Base-by-base conservation (phyloP, 2,113 vertebrate genomes). In the Microtus montanus region DNA sequence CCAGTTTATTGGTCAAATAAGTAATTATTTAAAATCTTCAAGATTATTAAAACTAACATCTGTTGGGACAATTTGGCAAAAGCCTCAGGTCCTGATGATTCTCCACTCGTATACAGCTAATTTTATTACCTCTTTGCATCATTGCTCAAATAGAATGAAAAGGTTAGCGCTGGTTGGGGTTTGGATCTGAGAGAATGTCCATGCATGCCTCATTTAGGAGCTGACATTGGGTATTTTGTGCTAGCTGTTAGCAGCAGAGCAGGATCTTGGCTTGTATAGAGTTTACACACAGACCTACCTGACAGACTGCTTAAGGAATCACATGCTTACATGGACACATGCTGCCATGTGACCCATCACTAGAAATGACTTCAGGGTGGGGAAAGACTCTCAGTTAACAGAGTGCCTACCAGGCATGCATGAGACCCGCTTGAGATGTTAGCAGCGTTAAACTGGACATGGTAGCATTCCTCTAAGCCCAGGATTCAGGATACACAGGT, bases 1-100 rank as follows among this genome's bases (percentile, higher is more conserved):
- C 66, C 74, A 92, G 85, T 79, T 89, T 92, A 71, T 87, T 82
- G 92, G 52, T 17, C 90, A 94, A 97, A 94, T 95, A 95, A 83
- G 84, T 88, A 83, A 96, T 96, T 93, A 97, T 97, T 92, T 15
- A 4, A 82, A 64, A 90, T 79, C 63, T 94, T 64, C 49, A 96
- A 78, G 83, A 90, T 91, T 96, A 95, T 95, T 96, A 97, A 96
- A 96, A 95, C 75, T 94, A 95, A 93, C 70, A 96, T 95, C 94
- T 97, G 85, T 92, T 96, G 85, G 90, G 86, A 96, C 54, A 94
- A 92, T 93, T 95, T 95, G 44, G 33, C 74, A 92, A 88, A 93
- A 95, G 95, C 88, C 73, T 95, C 71, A 73, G 89, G 77, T 96
- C 70, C 91, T 71, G 30, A 85, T 28, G 35, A 11, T 78, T 96